Percentiles rank a stretch among this genome's conserved stretches.
These are phyloP conservation scores for Brenthis daphne DNA, from an alignment of 2,888 invertebrate species.

Conservation along the genomic window DNA sequence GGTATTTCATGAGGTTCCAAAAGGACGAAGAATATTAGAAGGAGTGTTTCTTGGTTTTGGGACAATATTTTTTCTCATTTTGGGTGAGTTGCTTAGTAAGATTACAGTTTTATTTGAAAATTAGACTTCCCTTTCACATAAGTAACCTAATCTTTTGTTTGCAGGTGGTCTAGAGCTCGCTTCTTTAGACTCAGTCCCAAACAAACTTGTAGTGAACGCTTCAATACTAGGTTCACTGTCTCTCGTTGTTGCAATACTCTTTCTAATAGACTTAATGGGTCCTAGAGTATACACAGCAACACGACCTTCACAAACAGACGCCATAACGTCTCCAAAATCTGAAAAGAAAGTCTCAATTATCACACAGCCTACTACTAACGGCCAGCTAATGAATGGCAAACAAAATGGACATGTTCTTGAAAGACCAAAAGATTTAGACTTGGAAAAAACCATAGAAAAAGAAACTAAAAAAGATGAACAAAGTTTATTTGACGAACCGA, in stretches of 20 bases:
- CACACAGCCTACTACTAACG: slow-evolving; percentile 40
- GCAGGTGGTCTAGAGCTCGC: slow-evolving; percentile 86
- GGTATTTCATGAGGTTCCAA: slow-evolving; percentile 84
- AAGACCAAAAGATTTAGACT: slow-evolving; percentile 66
- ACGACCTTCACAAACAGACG: slow-evolving; percentile 69
- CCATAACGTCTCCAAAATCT: slow-evolving; percentile 53
- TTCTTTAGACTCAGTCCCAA: slow-evolving; percentile 87
- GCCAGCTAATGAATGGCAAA: slow-evolving; percentile 49
- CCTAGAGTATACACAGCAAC: slow-evolving; percentile 74
- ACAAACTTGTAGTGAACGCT: slow-evolving; percentile 86
- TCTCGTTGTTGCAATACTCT: slow-evolving; percentile 85
- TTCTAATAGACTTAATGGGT: slow-evolving; percentile 85
- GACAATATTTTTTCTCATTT: slow-evolving; percentile 85
- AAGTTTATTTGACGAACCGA: slow-evolving; percentile 55
- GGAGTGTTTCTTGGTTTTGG: slow-evolving; percentile 87
- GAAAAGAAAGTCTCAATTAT: slow-evolving; percentile 66
- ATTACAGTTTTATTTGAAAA: not conserved
- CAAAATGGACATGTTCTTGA: slow-evolving; percentile 55
- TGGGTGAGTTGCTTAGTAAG: slow-evolving; percentile 68
- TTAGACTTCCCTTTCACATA: not conserved
- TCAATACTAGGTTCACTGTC: slow-evolving; percentile 86
- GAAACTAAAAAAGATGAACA: slow-evolving; percentile 54
- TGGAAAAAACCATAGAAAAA: slow-evolving; percentile 49
- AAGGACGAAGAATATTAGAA: slow-evolving; percentile 84
- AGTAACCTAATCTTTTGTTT: slow-evolving; percentile 21